These are phyloP conservation scores for Brachionus calyciflorus DNA, from an alignment of 1,140 invertebrate genomes.

Conservation along the genomic window DNA sequence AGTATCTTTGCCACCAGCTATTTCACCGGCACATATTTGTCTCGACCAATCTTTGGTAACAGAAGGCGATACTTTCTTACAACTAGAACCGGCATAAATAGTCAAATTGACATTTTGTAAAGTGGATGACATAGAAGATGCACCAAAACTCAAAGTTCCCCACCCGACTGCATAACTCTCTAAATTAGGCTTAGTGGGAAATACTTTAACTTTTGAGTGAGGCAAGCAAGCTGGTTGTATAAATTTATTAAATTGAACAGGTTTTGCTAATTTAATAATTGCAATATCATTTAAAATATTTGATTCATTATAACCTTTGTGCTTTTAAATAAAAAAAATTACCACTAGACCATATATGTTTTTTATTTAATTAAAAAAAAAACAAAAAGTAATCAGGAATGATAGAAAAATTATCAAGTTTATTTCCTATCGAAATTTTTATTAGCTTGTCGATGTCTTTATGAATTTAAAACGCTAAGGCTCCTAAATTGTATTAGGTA, in stretches of 20 bases:
- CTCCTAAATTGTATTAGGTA: no score
- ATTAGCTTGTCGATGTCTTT: no score
- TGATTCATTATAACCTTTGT: neutral
- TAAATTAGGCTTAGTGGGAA: neutral
- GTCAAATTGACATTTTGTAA: neutral
- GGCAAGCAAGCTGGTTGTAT: slow-evolving; percentile 26
- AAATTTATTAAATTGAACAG: neutral
- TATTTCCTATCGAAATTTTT: no score
- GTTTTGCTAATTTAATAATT: neutral
- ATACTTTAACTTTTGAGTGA: neutral
- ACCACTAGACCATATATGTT: no score
- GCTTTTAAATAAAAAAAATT: no score
- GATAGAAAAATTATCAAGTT: no score
- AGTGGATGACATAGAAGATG: no score
- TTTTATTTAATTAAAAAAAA: no score
- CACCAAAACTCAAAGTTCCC: neutral
- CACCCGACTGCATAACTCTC: neutral
- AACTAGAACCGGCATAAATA: neutral
- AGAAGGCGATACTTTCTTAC: neutral
- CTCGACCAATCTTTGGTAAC: neutral
- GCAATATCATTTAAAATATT: slow-evolving; percentile 16
- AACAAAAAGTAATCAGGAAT: no score
- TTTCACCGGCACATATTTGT: neutral
- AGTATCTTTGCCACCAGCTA: slow-evolving; percentile 16
- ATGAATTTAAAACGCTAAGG: no score